Evolutionary conservation across 64 coral and sea anemone species (phyloP).

Genomic region (Dendronephthya gigantea): DNA sequence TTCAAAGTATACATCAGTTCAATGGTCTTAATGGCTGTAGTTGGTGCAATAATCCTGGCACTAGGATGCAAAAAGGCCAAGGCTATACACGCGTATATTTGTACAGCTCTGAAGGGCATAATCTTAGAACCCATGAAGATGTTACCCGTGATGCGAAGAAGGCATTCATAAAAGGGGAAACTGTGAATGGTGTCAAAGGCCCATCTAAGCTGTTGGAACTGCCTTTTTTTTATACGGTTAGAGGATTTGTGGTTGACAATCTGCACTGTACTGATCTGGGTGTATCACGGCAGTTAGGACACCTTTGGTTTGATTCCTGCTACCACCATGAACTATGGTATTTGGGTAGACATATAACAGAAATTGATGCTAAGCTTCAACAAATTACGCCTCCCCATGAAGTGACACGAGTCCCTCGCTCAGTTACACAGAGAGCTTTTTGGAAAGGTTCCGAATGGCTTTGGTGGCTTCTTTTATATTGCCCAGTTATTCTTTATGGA

Average conservation of each 20-base stretch:
- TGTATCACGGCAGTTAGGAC: neutral
- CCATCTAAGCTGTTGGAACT: neutral
- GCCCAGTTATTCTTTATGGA: neutral
- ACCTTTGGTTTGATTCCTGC: neutral
- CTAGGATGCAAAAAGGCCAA: neutral
- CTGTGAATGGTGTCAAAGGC: neutral
- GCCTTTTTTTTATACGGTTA: neutral
- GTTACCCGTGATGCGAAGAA: neutral
- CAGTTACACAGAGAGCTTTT: constrained; percentile 2
- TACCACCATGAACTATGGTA: neutral
- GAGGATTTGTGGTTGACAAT: constrained; percentile 14
- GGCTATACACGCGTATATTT: neutral
- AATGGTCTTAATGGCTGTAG: neutral
- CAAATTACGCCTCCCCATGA: neutral
- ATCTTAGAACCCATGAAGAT: neutral
- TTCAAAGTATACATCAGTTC: neutral
- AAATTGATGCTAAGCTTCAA: neutral
- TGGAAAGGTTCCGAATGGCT: constrained; percentile 8
- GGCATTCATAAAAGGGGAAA: neutral
- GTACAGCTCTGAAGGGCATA: neutral
- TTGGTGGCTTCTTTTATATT: constrained; percentile 6
- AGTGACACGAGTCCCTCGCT: neutral
- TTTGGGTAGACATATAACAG: neutral
- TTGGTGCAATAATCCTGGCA: neutral
- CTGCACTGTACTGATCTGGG: neutral